Conservation (phyloP, 2,113 vertebrate species). For the Phycodurus eques region DNA sequence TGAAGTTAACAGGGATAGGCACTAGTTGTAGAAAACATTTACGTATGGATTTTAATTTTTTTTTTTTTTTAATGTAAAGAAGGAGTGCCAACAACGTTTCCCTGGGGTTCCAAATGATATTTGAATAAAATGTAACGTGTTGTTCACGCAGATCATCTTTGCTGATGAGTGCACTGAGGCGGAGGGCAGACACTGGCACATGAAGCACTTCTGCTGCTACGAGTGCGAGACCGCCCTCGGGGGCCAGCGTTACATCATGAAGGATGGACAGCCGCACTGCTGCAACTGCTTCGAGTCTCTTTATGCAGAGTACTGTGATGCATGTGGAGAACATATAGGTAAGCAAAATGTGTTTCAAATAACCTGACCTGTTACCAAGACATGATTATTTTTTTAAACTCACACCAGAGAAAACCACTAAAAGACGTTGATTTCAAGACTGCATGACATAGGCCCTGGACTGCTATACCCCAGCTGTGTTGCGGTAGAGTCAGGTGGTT, state of each 20-base stretch:
- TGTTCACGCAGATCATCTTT: constrained; percentile 87
- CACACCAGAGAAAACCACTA: constrained; percentile 17
- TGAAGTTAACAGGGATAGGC: no score
- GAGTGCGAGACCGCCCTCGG: constrained; percentile 93
- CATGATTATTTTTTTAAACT: constrained; percentile 17
- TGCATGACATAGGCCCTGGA: constrained; percentile 33
- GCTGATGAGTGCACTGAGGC: constrained; percentile 97
- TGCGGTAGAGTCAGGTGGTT: constrained; percentile 52
- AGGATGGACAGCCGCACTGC: constrained; percentile 94
- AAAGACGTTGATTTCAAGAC: constrained; percentile 37
- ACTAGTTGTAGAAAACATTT: no score
- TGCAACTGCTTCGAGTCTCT: constrained; percentile 97
- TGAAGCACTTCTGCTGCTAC: constrained; percentile 97
- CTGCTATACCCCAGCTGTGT: constrained; percentile 52
- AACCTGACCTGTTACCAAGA: constrained; percentile 22
- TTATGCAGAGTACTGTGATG: constrained; percentile 94
- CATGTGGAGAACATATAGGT: constrained; percentile 98
- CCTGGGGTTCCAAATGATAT: background rate
- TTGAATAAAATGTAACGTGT: constrained; percentile 17
- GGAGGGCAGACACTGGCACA: constrained; percentile 98
- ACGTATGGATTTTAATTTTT: no score
- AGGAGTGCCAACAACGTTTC: background rate
- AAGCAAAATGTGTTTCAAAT: constrained; percentile 5
- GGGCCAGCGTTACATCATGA: constrained; percentile 98
- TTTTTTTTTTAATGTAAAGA: background rate